Evolutionary conservation across 2,113 vertebrate species (phyloP).

Genomic region (Lontra canadensis): DNA sequence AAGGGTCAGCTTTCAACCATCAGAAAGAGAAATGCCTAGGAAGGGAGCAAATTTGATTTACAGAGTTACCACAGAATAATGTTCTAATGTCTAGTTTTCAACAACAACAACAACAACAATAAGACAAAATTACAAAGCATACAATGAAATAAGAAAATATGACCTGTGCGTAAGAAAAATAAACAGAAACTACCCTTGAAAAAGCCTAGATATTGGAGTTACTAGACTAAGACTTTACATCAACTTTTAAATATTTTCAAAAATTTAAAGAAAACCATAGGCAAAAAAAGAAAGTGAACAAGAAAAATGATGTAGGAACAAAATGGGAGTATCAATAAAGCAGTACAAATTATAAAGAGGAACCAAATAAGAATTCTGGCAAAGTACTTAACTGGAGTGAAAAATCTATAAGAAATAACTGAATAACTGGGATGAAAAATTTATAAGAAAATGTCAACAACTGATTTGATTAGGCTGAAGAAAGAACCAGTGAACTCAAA

Average conservation of each 20-base stretch:
- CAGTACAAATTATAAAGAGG: not conserved
- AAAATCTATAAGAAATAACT: no score
- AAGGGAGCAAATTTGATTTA: not conserved
- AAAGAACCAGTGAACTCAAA: not conserved
- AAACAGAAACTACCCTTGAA: not conserved
- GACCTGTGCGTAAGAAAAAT: not conserved
- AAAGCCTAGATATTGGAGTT: not conserved
- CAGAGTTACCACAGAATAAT: not conserved
- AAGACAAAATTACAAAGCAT: not conserved
- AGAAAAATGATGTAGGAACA: not conserved
- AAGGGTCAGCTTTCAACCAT: not conserved
- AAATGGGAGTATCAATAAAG: no score
- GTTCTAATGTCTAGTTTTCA: not conserved
- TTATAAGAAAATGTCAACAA: not conserved
- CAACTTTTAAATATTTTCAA: not conserved
- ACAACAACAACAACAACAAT: not conserved
- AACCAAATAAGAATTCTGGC: not conserved
- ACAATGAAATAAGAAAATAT: no score
- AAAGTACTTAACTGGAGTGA: not conserved
- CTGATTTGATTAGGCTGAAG: not conserved
- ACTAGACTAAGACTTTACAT: not conserved
- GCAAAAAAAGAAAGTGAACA: not conserved
- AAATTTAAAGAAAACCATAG: not conserved
- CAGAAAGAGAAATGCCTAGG: not conserved
- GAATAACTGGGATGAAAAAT: not conserved